Conservation (phyloP, 2,888 invertebrate species). For the Hipparchia sbordonii region DNA sequence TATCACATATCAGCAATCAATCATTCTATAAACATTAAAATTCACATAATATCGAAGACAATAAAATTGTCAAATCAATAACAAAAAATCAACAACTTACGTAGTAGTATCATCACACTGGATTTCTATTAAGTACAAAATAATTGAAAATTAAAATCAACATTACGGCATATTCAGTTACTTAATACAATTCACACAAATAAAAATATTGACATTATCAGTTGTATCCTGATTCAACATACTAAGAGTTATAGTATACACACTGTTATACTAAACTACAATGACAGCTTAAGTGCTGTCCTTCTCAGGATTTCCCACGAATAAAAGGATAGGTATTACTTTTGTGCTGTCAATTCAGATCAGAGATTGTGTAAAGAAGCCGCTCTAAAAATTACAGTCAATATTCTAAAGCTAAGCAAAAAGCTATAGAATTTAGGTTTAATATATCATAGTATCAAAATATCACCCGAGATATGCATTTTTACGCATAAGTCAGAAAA, state of each 20-base stretch:
- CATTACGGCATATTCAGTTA: neutral
- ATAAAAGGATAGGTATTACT: too few relatives aligned
- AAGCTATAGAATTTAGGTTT: neutral
- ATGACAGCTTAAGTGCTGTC: neutral
- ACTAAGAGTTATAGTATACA: neutral
- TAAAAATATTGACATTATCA: slow-evolving; percentile 12
- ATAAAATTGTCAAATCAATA: slow-evolving; percentile 31
- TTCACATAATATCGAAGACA: neutral
- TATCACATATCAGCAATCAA: neutral
- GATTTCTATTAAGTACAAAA: neutral
- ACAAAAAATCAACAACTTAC: slow-evolving; percentile 34
- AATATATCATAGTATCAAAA: neutral
- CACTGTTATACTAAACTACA: neutral
- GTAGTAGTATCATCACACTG: slow-evolving; percentile 26
- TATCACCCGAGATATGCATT: slow-evolving; percentile 2
- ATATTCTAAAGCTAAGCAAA: slow-evolving; percentile 5
- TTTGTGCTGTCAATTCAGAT: too few relatives aligned
- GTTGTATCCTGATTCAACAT: neutral
- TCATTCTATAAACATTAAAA: neutral
- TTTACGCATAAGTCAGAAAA: neutral
- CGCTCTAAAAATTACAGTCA: slow-evolving; percentile 35
- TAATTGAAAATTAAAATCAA: slow-evolving; percentile 12
- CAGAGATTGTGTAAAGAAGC: too few relatives aligned
- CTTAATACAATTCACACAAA: slow-evolving; percentile 3
- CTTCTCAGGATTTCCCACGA: too few relatives aligned